Percentiles rank a stretch among this genome's conserved stretches.
These are phyloP conservation scores for Propithecus perrieri DNA, from an alignment of 2,797 vertebrate species.

Conservation along the genomic window DNA sequence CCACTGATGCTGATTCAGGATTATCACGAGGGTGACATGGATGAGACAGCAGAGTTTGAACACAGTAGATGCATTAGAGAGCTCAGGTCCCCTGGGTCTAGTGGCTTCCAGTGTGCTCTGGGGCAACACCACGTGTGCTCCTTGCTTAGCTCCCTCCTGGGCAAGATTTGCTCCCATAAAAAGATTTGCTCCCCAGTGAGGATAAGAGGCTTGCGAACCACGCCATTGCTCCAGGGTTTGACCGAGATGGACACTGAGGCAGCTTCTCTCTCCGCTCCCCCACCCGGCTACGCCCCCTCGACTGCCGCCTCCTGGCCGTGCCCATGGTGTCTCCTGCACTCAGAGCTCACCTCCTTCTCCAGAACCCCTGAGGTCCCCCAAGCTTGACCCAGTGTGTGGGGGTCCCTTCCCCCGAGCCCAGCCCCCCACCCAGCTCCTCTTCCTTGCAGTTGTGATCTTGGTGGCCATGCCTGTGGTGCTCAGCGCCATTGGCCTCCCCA, in stretches of 20 bases:
- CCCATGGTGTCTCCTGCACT: neutral
- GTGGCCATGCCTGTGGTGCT: neutral
- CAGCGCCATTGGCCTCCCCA: neutral
- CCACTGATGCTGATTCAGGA: neutral
- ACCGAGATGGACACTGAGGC: neutral
- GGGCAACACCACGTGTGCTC: neutral
- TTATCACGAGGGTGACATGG: fast-evolving
- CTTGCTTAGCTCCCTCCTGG: neutral
- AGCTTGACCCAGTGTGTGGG: neutral
- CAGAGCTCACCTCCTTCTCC: neutral
- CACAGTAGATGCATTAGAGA: too few relatives aligned
- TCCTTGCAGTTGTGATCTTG: neutral
- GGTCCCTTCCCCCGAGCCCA: neutral
- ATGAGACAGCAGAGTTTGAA: neutral
- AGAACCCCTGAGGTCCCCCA: neutral
- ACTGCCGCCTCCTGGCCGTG: neutral
- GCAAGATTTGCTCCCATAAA: neutral
- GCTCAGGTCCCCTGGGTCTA: neutral
- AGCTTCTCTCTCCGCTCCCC: too few relatives aligned
- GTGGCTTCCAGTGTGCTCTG: neutral
- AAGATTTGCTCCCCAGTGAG: neutral
- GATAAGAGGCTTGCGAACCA: neutral
- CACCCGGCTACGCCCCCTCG: neutral
- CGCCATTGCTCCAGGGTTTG: too few relatives aligned
- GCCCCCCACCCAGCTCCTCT: neutral